Evolutionary conservation across 2,888 invertebrate genomes (phyloP).

Genomic region (Cephalotes varians): DNA sequence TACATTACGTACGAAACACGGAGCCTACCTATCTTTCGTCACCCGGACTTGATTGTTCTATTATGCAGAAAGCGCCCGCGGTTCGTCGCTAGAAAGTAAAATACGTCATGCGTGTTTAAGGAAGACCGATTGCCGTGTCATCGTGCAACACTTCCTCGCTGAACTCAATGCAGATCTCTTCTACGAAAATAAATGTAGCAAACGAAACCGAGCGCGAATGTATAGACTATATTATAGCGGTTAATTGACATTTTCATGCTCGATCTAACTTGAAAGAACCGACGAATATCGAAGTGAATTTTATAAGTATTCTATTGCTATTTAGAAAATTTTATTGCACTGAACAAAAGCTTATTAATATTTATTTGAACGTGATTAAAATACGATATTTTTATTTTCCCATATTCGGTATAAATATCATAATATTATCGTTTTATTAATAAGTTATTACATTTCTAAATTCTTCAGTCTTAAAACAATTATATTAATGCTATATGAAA

Average conservation of each 20-base stretch:
- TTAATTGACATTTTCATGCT: conserved; percentile 42
- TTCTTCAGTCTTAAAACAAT: neutral
- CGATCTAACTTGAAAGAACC: neutral
- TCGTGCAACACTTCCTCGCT: conserved; percentile 53
- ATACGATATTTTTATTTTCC: neutral
- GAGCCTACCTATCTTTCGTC: conserved; percentile 65
- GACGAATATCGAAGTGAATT: neutral
- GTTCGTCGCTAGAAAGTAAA: conserved; percentile 68
- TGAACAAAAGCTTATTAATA: conserved; percentile 1
- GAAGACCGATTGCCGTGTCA: conserved; percentile 61
- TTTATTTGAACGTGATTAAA: neutral
- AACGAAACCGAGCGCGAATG: neutral
- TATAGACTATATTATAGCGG: conserved; percentile 10
- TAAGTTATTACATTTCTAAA: neutral
- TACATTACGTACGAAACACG: conserved; percentile 48
- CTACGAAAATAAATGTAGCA: conserved; percentile 36
- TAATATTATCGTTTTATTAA: neutral
- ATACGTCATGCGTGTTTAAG: conserved; percentile 51
- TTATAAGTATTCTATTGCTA: conserved; percentile 4
- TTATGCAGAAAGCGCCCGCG: conserved; percentile 61
- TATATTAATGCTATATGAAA: neutral
- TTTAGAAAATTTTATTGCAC: neutral
- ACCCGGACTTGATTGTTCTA: conserved; percentile 68
- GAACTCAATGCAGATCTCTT: conserved; percentile 20
- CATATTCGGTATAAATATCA: neutral